A percentile compares a stretch with the other conserved stretches of the same genome.
Evolutionary conservation across 2,113 vertebrate genomes (phyloP).

Genomic region (Xiphorhynchus elegans): DNA sequence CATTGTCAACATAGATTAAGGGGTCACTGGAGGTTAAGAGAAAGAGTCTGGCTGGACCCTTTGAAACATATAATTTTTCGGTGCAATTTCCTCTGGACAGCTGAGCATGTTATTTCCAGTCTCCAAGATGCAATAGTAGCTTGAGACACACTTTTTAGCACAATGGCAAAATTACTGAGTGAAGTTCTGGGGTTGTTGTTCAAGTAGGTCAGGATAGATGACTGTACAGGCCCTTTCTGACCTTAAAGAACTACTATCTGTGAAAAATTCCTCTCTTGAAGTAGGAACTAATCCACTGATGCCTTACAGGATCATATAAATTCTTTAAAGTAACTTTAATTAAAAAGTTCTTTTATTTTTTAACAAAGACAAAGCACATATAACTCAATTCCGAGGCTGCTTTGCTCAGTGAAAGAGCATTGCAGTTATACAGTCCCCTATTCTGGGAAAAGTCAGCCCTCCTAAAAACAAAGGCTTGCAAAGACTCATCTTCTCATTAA

Average conservation of each 20-base stretch:
- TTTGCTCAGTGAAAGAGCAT: background rate
- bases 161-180: background rate
- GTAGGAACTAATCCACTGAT: background rate
- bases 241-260: background rate
- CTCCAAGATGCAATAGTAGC: background rate
- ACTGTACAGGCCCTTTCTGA: background rate
- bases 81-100: background rate
- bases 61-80: background rate
- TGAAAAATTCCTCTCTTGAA: background rate
- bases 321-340: background rate
- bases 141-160: background rate
- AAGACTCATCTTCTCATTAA: background rate
- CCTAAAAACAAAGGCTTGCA: background rate
- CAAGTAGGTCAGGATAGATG: background rate
- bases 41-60: background rate
- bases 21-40: background rate
- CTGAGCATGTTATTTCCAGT: background rate
- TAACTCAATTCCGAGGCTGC: background rate
- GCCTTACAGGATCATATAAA: background rate
- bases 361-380: background rate
- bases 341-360: background rate
- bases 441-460: background rate
- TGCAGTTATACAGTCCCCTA: background rate
- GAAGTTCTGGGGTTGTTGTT: background rate
- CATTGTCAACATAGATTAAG: background rate